These are phyloP conservation scores for Chascanopsetta lugubris DNA, from an alignment of 2,113 vertebrate genomes.

Conservation along the genomic window DNA sequence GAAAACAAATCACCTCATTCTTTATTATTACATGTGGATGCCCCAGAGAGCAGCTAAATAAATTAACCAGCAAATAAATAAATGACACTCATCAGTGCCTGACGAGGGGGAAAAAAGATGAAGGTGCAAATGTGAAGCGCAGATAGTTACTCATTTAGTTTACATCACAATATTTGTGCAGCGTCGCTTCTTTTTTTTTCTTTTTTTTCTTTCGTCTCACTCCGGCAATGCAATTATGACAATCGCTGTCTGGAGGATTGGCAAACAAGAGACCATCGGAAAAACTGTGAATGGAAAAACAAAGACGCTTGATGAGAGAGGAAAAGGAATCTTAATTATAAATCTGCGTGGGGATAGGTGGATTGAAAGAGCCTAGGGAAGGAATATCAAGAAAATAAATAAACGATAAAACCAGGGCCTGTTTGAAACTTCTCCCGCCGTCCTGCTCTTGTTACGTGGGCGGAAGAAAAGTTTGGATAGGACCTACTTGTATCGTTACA, in stretches of 20 bases:
- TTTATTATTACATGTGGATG: slow-evolving; percentile 67
- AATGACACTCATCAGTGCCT: slow-evolving; percentile 74
- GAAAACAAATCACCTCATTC: slow-evolving; percentile 72
- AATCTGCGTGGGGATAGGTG: slow-evolving; percentile 65
- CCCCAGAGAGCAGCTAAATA: slow-evolving; percentile 77
- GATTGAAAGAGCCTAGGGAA: slow-evolving; percentile 60
- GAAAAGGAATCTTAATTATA: slow-evolving; percentile 78
- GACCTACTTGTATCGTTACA: slow-evolving; percentile 61
- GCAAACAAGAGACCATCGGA: slow-evolving; percentile 57
- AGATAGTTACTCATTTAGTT: slow-evolving; percentile 52
- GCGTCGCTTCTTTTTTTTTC: slow-evolving; percentile 5
- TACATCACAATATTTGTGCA: slow-evolving; percentile 53
- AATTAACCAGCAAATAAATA: slow-evolving; percentile 79
- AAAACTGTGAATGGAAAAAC: slow-evolving; percentile 62
- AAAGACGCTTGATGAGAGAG: slow-evolving; percentile 73
- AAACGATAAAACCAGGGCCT: slow-evolving; percentile 53
- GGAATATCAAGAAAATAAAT: slow-evolving; percentile 51
- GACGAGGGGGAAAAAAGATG: slow-evolving; percentile 34
- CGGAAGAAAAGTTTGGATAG: slow-evolving; percentile 66
- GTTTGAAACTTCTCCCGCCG: slow-evolving; percentile 66
- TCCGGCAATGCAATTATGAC: slow-evolving; percentile 72
- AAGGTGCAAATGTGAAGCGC: slow-evolving; percentile 51
- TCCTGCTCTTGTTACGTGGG: slow-evolving; percentile 61
- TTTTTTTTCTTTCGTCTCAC: slow-evolving; percentile 1
- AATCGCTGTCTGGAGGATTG: slow-evolving; percentile 69